A percentile compares a stretch with the other conserved stretches of the same genome.
These are phyloP conservation scores for Lottia scabra DNA, from an alignment of 2,888 invertebrate species.

Conservation along the genomic window DNA sequence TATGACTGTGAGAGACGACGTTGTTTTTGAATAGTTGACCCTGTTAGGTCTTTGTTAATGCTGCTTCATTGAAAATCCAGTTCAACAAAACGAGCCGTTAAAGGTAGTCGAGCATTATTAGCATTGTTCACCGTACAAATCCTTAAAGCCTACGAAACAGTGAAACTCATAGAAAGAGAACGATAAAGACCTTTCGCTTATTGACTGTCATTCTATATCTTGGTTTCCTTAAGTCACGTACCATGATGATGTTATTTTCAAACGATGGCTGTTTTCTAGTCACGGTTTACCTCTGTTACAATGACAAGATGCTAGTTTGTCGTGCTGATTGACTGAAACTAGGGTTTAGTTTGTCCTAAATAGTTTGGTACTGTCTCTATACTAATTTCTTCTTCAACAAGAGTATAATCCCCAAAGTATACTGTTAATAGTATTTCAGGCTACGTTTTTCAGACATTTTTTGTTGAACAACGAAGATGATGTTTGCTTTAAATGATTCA, in stretches of 20 bases:
- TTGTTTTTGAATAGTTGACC: constrained; percentile 5
- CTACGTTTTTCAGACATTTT: neutral
- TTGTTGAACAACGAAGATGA: neutral
- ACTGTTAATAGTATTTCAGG: neutral
- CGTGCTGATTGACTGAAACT: neutral
- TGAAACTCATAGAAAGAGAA: neutral
- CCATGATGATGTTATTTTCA: neutral
- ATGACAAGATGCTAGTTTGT: neutral
- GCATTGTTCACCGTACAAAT: constrained; percentile 1
- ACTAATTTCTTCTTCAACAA: neutral
- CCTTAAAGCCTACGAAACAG: constrained; percentile 1
- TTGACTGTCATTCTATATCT: neutral
- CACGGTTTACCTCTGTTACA: neutral
- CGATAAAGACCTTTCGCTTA: neutral
- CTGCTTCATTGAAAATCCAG: neutral
- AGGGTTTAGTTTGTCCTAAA: neutral
- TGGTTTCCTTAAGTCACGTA: neutral
- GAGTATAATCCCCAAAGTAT: neutral
- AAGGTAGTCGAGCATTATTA: constrained; percentile 1
- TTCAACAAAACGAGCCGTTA: constrained; percentile 1
- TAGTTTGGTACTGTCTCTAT: neutral
- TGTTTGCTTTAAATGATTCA: neutral
- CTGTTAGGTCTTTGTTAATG: neutral
- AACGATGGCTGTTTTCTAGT: neutral
- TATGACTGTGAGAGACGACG: neutral